A percentile compares a stretch with the other conserved stretches of the same genome.
Evolutionary conservation across 2,888 invertebrate species (phyloP).

Genomic region (Cylindroiulus punctatus): DNA sequence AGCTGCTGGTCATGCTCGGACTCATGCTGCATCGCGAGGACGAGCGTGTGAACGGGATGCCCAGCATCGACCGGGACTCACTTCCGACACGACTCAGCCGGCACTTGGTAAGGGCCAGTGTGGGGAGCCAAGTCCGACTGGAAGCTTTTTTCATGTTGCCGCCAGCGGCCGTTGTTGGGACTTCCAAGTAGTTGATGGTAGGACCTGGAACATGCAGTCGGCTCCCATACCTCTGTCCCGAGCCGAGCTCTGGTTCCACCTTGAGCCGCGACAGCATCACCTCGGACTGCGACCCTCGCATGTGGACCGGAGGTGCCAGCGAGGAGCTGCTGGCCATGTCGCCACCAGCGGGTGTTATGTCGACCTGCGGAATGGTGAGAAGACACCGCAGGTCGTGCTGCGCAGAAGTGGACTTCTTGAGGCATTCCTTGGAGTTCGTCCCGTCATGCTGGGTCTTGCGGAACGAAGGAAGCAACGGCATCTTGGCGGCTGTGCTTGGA

Average conservation of each 20-base stretch:
- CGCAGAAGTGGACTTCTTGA: conserved; percentile 46
- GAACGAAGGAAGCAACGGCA: conserved; percentile 52
- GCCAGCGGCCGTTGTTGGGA: conserved; percentile 11
- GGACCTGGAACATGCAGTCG: conserved; percentile 49
- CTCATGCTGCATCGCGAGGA: conserved; percentile 49
- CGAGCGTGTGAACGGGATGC: conserved; percentile 23
- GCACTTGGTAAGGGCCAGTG: neutral
- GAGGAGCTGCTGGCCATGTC: neutral
- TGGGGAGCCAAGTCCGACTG: conserved; percentile 36
- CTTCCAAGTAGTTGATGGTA: conserved; percentile 25
- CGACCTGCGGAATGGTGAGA: conserved; percentile 44
- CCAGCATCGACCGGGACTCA: conserved; percentile 45
- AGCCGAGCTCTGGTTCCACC: neutral
- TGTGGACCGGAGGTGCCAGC: neutral
- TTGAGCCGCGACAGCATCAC: conserved; percentile 28
- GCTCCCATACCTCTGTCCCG: conserved; percentile 23
- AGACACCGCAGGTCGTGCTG: conserved; percentile 47
- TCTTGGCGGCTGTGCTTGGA: neutral
- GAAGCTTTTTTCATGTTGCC: neutral
- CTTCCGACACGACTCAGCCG: conserved; percentile 40
- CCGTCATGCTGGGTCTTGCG: conserved; percentile 47
- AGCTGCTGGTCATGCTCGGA: conserved; percentile 51
- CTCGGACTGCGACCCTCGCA: conserved; percentile 51
- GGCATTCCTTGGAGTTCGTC: conserved; percentile 24
- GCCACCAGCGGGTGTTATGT: neutral